These are phyloP conservation scores for Lepidocyrtinus sp. DNA, from an alignment of 2,888 invertebrate species.

Conservation along the genomic window DNA sequence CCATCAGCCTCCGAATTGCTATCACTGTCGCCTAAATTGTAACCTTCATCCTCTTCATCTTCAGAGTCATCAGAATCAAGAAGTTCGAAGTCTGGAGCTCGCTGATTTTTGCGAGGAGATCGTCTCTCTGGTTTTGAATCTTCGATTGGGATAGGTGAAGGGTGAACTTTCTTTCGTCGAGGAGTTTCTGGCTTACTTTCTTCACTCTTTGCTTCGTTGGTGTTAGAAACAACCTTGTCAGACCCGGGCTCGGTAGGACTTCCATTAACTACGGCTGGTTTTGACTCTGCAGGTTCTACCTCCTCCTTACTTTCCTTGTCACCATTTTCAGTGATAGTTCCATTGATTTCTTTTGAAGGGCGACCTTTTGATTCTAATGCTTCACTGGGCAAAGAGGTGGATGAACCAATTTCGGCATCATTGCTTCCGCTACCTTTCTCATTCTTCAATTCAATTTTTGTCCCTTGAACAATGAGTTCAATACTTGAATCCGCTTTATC, in stretches of 20 bases:
- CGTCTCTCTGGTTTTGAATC: conserved; percentile 20
- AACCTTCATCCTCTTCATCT: conserved; percentile 47
- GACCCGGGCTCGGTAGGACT: not conserved
- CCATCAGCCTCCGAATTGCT: conserved; percentile 75
- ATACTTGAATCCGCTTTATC: not conserved
- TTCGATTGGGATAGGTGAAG: conserved; percentile 40
- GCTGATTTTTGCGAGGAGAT: conserved; percentile 35
- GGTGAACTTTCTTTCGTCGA: conserved; percentile 62
- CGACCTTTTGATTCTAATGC: not conserved
- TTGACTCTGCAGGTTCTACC: not conserved
- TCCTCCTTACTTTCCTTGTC: conserved; percentile 4
- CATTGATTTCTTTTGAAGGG: not conserved
- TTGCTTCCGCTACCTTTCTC: not conserved
- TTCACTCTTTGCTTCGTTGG: not conserved
- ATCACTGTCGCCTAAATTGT: conserved; percentile 71
- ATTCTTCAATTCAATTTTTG: conserved; percentile 22
- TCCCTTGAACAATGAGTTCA: conserved; percentile 37
- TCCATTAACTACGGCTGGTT: not conserved
- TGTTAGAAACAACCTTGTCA: conserved; percentile 15
- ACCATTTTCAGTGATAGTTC: not conserved
- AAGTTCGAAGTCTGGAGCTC: conserved; percentile 10
- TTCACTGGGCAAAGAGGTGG: not conserved
- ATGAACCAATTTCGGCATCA: not conserved
- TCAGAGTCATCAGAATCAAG: conserved; percentile 67
- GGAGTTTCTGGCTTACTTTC: conserved; percentile 18